Evolutionary conservation across 2,888 invertebrate genomes (phyloP), one percentile per base, ranked within the genome.

Genomic region (Bembecia ichneumoniformis): DNA sequence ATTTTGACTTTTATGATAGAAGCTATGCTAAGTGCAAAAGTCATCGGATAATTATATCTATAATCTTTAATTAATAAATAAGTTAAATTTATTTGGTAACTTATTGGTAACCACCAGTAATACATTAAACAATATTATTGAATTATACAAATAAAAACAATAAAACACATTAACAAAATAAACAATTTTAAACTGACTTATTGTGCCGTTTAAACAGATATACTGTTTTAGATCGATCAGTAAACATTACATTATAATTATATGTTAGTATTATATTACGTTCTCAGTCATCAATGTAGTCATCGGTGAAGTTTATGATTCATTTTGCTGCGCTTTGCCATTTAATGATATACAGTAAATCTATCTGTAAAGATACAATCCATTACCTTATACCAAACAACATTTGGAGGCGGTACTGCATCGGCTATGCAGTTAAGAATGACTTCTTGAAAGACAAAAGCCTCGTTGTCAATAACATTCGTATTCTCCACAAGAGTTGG

Each of bases 381-480:
- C 2, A 28, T 28, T 28, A 92, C 94, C 89, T 93, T 93, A 56
- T 77, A 90, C 95, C 95, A 95, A 0, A 68, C 72, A 1, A 95
- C 84, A 1, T 56, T 68, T 0, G 95, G 94, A 47, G 82, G 86
- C 0, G 94, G 94, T 35, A 91, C 87, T 3, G 90, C 91, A 36
- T 65, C 65, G 1, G 88, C 90, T 40, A 74, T 68, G 54, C 93
- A 92, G 35, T 70, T 74, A 15, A 92, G 76, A 47, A 77, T 54
- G 2, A 74, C 56, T 4, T 59, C 58, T 51, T 73, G 68, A 46
- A 55, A 68, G 3, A 58, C 66, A 13, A 58, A 58, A 0, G 74
- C 71, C 47, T 69, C 68, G 35, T 61, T 58, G 11, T 61, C 60
- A 40, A 55, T 48, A 35, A 77, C 74, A 0, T 20, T 56, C 17